phyloP scores from a whole-genome alignment of 1,140 invertebrate species.

The Trichogramma pretiosum region DNA sequence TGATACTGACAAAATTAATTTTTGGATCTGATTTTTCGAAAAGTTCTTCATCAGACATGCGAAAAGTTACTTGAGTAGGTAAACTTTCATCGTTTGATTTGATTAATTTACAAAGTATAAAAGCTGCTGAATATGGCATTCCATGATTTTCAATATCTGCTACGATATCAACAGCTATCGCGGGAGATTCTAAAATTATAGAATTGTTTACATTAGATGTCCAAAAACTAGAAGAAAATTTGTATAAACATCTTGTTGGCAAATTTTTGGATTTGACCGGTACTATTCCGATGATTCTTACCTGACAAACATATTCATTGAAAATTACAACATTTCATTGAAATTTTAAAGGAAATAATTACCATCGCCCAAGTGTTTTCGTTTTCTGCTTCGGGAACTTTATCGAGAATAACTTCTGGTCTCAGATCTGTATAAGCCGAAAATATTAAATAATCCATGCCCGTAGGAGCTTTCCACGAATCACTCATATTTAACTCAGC shows the following conservation, averaged over 20 bases:
- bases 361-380: constrained; percentile 22
- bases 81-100: constrained; percentile 1
- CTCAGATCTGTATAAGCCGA: constrained; percentile 22
- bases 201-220: neutral
- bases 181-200: neutral
- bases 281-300: constrained; percentile 5
- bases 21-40: too few species aligned
- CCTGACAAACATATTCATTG: neutral
- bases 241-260: neutral
- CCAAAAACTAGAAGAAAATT: neutral
- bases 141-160: constrained; percentile 21
- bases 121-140: constrained; percentile 20
- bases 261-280: neutral
- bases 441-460: constrained; percentile 14
- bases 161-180: constrained; percentile 10
- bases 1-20: neutral
- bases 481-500: constrained; percentile 3
- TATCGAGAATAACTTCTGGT: constrained; percentile 21
- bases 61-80: constrained; percentile 9
- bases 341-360: constrained; percentile 1
- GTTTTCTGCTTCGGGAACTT: constrained; percentile 5
- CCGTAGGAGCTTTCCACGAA: constrained; percentile 13
- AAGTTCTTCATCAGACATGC: neutral
- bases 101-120: constrained; percentile 21
- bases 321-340: neutral